Base-by-base conservation (phyloP, 2,888 invertebrate genomes). In the Lasioglossum calceatum region DNA sequence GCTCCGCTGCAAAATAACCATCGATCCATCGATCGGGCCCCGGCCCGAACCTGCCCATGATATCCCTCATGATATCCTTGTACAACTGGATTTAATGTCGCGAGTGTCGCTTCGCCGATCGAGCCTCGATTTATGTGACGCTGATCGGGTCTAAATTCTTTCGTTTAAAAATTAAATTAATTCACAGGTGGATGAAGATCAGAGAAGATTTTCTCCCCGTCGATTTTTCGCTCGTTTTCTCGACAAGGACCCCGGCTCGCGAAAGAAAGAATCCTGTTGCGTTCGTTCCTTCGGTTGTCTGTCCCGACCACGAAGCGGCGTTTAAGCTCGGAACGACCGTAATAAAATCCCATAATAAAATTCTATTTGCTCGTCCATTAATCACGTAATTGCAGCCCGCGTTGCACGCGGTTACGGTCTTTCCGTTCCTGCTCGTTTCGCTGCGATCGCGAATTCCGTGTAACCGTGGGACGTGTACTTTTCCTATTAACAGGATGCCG, bases 101-200 rank as follows among this genome's bases (percentile, higher is more conserved):
- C 58, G 58, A 87, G 86, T 80, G 77, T 84, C 74, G 85, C 83
- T 85, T 54, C 70, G 39, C 71, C 74, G 84, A 32, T 42, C 27
- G 58, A 8, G 50, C 2, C 50, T 54, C 50, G 54, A 54, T 54
- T 54, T 10, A 23, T 23, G 54, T 3, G 54, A 54, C 23, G 23
- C 23, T 23, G 23, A 54, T 23, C 54, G 23, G 23, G 23, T 3
- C 23, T 54, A 23, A 7, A 54, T 54, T 54, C 54, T 54, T 54
- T n/a, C 23, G 7, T 54, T 54, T 10, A 0, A 54, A n/a, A 64
- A 64, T 64, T 27, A 14, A 7, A 64, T 32, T 16, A 64, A 64
- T 64, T 27, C 32, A 14, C 64, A 5, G 64, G 5, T 16, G 14
- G 64, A 32, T 5, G 27, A 16, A 2, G 32, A 64, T 32, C 7